Percentiles rank a stretch among this genome's conserved stretches.
Conservation (phyloP, 2,888 invertebrate species). For the Callyntrura guangdongensis region DNA sequence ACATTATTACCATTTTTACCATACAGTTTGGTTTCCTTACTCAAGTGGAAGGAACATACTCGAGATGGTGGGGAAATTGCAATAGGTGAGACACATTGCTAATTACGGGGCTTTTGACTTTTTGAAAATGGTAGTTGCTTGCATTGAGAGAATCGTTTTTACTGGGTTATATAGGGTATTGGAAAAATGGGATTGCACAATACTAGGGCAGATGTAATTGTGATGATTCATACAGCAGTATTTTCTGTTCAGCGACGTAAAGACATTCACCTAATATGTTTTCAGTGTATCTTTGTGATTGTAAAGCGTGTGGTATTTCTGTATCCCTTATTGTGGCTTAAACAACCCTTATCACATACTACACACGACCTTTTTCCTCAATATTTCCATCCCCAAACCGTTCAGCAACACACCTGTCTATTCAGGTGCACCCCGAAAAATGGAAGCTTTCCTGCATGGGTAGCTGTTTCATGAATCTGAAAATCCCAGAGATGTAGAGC, state of each 20-base stretch:
- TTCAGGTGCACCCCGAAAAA: slow-evolving; percentile 78
- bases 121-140: neutral
- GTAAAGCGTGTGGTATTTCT: slow-evolving; percentile 48
- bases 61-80: neutral
- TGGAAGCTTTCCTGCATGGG: neutral
- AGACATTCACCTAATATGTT: too few species aligned
- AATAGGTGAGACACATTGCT: slow-evolving; percentile 5
- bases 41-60: neutral
- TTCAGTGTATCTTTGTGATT: too few species aligned
- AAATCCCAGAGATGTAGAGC: too few species aligned
- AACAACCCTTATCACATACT: neutral
- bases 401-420: slow-evolving; percentile 79
- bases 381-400: slow-evolving; percentile 54
- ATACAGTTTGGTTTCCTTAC: neutral
- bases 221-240: slow-evolving; percentile 2
- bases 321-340: slow-evolving; percentile 67
- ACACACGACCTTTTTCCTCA: slow-evolving; percentile 32
- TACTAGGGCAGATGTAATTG: slow-evolving; percentile 49
- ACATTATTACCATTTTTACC: neutral
- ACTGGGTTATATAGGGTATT: neutral
- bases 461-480: slow-evolving; percentile 15
- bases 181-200: slow-evolving; percentile 27
- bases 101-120: neutral
- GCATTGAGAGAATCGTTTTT: neutral
- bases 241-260: too few species aligned